Evolutionary conservation across 2,888 invertebrate genomes (phyloP), one percentile per base, ranked within the genome.

Genomic region (Drosophila nr. perissopoda): DNA sequence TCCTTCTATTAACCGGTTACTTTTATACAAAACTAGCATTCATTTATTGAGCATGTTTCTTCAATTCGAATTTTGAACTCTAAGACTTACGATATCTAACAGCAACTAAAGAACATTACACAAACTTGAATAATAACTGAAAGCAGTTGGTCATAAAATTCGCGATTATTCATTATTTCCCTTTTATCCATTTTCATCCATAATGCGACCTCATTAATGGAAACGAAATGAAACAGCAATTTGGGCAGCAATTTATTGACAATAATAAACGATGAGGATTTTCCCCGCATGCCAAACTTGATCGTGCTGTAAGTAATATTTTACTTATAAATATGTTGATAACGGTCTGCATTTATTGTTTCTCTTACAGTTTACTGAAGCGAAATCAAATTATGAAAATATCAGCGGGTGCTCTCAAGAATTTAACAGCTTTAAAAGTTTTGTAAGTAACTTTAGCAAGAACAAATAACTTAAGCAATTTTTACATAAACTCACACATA

Each of bases 351-450:
- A 52, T 53, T 67, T 69, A 25, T 34, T 77, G 77, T 80, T 69
- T 94, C 73, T 95, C 78, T 64, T 94, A 73, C 95, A 98, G 98
- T 92, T 95, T 97, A 90, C 94, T 98, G 92, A 96, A 96, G 92
- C 95, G 97, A 91, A 99, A 99, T 94, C 96, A 96, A 94, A 96
- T 99, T 92, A 94, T 94, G 78, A 94, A 95, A 92, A 96, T 99
- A 90, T 95, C 96, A 84, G 95, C 95, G 83, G 95, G 95, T 83
- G 97, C 97, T 67, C 98, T 99, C 93, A 94, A 94, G 84, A 96
- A 96, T 93, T 94, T 98, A 87, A 96, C 96, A 71, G 95, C 95
- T 81, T 94, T 99, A 77, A 95, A 96, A 93, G 96, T 97, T 85
- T 94, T 98, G 98, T 98, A 94, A 97, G 98, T 97, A 94, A 63